A percentile compares a stretch with the other conserved stretches of the same genome.
Conservation (phyloP, 2,888 invertebrate species). For the Mimachlamys varia region DNA sequence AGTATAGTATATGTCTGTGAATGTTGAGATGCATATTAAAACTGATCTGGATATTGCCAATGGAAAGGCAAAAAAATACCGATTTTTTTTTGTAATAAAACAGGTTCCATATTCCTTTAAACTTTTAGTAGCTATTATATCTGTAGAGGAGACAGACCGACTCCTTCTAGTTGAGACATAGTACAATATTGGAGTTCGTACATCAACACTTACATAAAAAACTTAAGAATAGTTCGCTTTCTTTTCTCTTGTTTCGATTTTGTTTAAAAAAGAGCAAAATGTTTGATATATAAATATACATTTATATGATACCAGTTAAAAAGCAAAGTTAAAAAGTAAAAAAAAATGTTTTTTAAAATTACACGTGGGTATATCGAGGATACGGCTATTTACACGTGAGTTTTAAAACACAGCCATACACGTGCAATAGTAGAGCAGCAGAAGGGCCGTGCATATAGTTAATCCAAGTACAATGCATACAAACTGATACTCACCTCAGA, state of each 20-base stretch:
- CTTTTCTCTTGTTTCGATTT: not conserved
- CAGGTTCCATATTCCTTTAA: not conserved
- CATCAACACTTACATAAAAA: not conserved
- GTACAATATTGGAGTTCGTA: not conserved
- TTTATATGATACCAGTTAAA: too few species aligned
- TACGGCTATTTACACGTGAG: not conserved
- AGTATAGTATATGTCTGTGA: not conserved
- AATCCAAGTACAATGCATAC: not conserved
- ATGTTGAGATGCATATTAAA: not conserved
- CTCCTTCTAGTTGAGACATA: not conserved
- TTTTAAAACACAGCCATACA: not conserved
- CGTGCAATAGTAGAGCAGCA: not conserved
- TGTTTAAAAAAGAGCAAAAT: not conserved
- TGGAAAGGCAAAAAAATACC: not conserved
- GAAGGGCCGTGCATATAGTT: not conserved
- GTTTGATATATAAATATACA: too few species aligned
- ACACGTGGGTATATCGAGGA: not conserved
- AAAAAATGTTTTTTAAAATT: not conserved
- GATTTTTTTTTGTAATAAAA: not conserved
- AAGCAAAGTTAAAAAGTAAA: not conserved
- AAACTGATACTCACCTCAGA: not conserved
- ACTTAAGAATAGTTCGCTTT: not conserved
- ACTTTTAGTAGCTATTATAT: not conserved
- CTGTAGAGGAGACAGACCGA: not conserved
- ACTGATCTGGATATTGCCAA: not conserved